Percentiles rank a stretch among this genome's conserved stretches.
Conservation (phyloP, 2,797 vertebrate species). For the Acanthiza pusilla region DNA sequence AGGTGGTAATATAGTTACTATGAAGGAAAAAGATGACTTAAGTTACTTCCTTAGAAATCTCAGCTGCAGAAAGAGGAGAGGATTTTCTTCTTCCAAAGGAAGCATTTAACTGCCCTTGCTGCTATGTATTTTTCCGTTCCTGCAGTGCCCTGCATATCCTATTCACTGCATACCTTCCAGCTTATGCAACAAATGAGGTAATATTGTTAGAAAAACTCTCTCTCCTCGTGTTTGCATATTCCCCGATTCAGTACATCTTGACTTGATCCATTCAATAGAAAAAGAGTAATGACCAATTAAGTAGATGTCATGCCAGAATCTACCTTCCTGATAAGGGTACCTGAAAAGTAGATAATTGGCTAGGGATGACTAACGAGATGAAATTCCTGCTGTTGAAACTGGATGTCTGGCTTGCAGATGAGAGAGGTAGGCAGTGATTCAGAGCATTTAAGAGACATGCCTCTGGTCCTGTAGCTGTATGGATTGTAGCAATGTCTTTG, state of each 20-base stretch:
- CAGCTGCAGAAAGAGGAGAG: neutral
- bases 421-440: neutral
- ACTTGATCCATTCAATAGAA: neutral
- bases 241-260: accelerated
- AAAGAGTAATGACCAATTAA: neutral
- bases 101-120: neutral
- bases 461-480: neutral
- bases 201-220: neutral
- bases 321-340: neutral
- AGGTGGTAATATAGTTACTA: neutral
- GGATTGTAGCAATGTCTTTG: neutral
- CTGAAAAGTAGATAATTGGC: neutral
- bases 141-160: neutral
- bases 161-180: neutral
- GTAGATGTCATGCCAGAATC: neutral
- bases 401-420: neutral
- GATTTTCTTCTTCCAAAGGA: neutral
- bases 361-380: neutral
- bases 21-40: neutral
- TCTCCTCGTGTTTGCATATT: neutral
- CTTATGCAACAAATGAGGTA: neutral
- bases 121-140: neutral
- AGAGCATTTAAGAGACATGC: neutral
- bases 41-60: neutral
- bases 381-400: neutral